phyloP scores from a whole-genome alignment of 2,797 vertebrate species.

The Sebastes umbrosus region DNA sequence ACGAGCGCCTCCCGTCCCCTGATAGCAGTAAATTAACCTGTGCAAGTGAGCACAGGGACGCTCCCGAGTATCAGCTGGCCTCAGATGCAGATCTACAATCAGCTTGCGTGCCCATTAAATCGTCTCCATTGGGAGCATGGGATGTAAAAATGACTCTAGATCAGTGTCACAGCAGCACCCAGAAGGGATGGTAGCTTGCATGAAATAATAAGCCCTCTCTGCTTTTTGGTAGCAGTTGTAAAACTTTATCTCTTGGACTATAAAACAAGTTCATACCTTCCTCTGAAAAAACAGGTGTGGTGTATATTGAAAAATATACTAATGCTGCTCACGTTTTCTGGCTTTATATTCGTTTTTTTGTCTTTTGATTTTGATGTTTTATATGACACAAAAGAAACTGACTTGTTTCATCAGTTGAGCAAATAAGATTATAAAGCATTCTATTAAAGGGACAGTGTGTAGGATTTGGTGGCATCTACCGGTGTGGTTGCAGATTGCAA shows the following conservation, averaged over 20 bases:
- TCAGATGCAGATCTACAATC: conserved; percentile 42
- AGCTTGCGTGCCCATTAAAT: conserved; percentile 46
- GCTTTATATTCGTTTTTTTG: too few relatives aligned
- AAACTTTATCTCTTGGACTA: neutral
- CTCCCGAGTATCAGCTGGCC: conserved; percentile 18
- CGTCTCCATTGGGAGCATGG: conserved; percentile 19
- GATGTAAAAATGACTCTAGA: conserved; percentile 36
- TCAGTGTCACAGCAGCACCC: conserved; percentile 24
- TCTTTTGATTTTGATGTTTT: neutral
- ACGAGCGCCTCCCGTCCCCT: conserved; percentile 19
- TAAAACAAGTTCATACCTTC: neutral
- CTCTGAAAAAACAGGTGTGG: neutral
- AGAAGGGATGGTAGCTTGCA: neutral
- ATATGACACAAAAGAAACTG: neutral
- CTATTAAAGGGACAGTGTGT: too few relatives aligned
- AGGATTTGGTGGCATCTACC: fast-evolving
- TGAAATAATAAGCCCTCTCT: neutral
- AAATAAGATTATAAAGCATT: neutral
- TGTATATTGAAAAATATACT: neutral
- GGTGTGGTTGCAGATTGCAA: too few relatives aligned
- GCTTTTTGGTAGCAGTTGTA: neutral
- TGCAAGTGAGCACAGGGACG: conserved; percentile 20
- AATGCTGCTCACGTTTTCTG: neutral
- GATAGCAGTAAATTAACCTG: conserved; percentile 59
- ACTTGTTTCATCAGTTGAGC: neutral